A percentile compares a stretch with the other conserved stretches of the same genome.
phyloP scores from a whole-genome alignment of 2,113 vertebrate species.

The Myrmecobius fasciatus region DNA sequence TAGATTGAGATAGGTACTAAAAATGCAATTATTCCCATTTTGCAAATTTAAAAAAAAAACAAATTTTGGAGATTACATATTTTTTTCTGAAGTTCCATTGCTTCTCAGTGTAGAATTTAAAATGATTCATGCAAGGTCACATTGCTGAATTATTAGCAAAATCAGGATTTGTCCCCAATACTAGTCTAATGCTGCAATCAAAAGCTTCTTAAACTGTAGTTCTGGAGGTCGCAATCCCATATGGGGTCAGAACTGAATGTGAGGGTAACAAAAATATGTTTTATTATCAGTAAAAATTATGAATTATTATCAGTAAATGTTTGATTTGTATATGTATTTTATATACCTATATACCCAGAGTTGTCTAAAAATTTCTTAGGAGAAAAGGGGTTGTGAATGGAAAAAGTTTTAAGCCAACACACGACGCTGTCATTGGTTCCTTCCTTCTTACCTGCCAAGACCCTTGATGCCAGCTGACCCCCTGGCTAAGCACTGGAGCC shows the following conservation, averaged over 20 bases:
- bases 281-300: no score
- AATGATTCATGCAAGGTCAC: not conserved
- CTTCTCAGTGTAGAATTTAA: not conserved
- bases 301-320: no score
- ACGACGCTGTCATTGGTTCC: no score
- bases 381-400: no score
- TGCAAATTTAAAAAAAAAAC: not conserved
- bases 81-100: not conserved
- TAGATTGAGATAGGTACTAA: not conserved
- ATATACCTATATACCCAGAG: no score
- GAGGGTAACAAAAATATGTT: no score
- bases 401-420: not conserved
- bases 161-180: not conserved
- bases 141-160: not conserved
- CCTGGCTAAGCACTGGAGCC: conserved; percentile 90
- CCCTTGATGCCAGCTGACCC: conserved; percentile 96
- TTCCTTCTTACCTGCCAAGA: conserved; percentile 87
- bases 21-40: not conserved
- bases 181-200: not conserved
- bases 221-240: no score
- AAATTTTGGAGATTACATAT: not conserved
- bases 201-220: no score
- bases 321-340: no score
- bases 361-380: no score
- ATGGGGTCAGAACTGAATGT: no score